phyloP scores from a whole-genome alignment of 2,888 invertebrate species.

The Mallateleia sp. region DNA sequence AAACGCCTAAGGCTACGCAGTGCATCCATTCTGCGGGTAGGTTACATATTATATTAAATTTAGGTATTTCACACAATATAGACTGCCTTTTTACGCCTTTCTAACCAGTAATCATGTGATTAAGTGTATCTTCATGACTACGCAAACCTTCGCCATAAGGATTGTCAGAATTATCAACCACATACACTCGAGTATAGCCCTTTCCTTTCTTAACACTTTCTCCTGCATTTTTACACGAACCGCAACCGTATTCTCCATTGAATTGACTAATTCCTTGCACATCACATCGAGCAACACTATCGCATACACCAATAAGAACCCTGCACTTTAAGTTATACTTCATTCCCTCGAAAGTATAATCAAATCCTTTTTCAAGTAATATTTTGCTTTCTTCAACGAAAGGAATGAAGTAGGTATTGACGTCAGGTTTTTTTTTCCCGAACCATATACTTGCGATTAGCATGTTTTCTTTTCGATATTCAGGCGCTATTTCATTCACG shows the following conservation, averaged over 20 bases:
- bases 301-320: constrained; percentile 61
- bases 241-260: constrained; percentile 73
- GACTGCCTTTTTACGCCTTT: constrained; percentile 58
- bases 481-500: constrained; percentile 56
- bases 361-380: too few species aligned
- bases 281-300: constrained; percentile 66
- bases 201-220: constrained; percentile 60
- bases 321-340: too few species aligned
- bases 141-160: constrained; percentile 58
- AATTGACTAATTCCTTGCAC: constrained; percentile 53
- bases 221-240: constrained; percentile 68
- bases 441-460: too few species aligned
- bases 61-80: constrained; percentile 47
- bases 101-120: background rate
- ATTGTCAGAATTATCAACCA: constrained; percentile 42
- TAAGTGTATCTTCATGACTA: constrained; percentile 33
- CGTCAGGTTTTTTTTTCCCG: too few species aligned
- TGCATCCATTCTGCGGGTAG: constrained; percentile 71
- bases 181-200: constrained; percentile 69
- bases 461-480: constrained; percentile 14
- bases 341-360: too few species aligned
- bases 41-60: constrained; percentile 52
- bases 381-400: too few species aligned
- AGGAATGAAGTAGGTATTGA: too few species aligned
- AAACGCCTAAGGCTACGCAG: constrained; percentile 58